Evolutionary conservation across 2,113 vertebrate genomes (phyloP).

Genomic region (Scophthalmus maximus): DNA sequence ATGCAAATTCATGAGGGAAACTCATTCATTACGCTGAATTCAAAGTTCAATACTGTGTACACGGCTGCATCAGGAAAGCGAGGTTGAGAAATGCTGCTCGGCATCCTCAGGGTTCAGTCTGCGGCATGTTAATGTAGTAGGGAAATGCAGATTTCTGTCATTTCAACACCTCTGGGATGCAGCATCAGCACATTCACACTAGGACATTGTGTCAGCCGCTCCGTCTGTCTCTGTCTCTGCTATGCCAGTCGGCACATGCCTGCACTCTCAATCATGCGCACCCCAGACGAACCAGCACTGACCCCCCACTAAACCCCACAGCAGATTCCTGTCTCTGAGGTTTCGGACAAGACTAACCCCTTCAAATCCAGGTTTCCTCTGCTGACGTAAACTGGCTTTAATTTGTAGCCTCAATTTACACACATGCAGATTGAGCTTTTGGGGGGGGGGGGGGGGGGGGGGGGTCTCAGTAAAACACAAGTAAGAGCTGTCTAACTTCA

Average conservation of each 20-base stretch:
- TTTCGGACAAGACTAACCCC: slow-evolving; percentile 7
- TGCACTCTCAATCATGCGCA: not conserved
- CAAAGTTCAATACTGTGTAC: not conserved
- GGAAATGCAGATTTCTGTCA: too few relatives aligned
- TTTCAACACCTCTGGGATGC: slow-evolving; percentile 2
- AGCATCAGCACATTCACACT: slow-evolving; percentile 17
- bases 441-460: too few relatives aligned
- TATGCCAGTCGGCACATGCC: not conserved
- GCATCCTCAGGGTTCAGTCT: not conserved
- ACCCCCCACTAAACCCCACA: too few relatives aligned
- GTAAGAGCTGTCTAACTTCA: not conserved
- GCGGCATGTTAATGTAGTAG: too few relatives aligned
- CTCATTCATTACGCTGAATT: not conserved
- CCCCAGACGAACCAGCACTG: too few relatives aligned
- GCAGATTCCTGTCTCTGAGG: slow-evolving; percentile 6
- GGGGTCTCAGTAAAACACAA: slow-evolving; percentile 5
- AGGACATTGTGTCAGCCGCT: not conserved
- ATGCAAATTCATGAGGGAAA: not conserved
- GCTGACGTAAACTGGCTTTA: slow-evolving; percentile 25
- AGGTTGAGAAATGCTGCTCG: not conserved
- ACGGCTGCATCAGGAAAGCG: not conserved
- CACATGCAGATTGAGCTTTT: too few relatives aligned
- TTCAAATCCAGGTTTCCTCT: slow-evolving; percentile 23
- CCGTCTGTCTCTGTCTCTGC: not conserved
- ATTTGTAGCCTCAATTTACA: too few relatives aligned